These are phyloP conservation scores for Euleptes europaea DNA, from an alignment of 2,113 vertebrate species.

Conservation along the genomic window DNA sequence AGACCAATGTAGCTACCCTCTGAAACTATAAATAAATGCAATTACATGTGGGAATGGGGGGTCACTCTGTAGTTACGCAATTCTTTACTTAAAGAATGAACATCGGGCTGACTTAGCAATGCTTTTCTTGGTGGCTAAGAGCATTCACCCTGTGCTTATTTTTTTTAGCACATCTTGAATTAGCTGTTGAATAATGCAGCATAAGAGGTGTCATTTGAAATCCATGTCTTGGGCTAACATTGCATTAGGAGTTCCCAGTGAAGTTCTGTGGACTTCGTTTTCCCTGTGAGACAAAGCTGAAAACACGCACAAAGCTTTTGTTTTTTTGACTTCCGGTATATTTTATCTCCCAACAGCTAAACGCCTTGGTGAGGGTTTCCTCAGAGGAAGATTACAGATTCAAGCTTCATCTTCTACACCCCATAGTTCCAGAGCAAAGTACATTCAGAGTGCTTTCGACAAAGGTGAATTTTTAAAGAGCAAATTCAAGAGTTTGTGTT, in stretches of 20 bases:
- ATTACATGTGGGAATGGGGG: slow-evolving; percentile 26
- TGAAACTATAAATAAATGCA: neutral
- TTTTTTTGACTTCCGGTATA: slow-evolving; percentile 22
- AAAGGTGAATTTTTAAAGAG: slow-evolving; percentile 80
- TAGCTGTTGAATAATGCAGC: slow-evolving; percentile 29
- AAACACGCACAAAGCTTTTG: slow-evolving; percentile 16
- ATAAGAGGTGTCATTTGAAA: neutral
- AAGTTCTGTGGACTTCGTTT: slow-evolving; percentile 39
- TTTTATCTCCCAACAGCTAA: slow-evolving; percentile 78
- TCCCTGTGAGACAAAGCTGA: slow-evolving; percentile 19
- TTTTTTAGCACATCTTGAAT: slow-evolving; percentile 43
- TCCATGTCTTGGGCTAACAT: slow-evolving; percentile 25
- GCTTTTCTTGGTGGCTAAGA: slow-evolving; percentile 31
- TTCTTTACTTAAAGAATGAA: slow-evolving; percentile 12
- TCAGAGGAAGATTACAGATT: slow-evolving; percentile 86
- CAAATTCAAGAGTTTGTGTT: neutral
- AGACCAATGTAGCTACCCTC: too few relatives aligned
- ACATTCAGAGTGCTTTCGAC: slow-evolving; percentile 92
- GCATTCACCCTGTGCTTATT: slow-evolving; percentile 24
- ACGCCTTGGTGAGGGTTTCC: slow-evolving; percentile 80
- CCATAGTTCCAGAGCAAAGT: slow-evolving; percentile 88
- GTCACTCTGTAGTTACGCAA: slow-evolving; percentile 19
- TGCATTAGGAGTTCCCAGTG: slow-evolving; percentile 16
- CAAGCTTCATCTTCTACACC: slow-evolving; percentile 84
- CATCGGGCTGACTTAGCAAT: slow-evolving; percentile 30